Percentiles rank a stretch among this genome's conserved stretches.
Conservation (phyloP, 2,113 vertebrate genomes). For the Leptodactylus fuscus region DNA sequence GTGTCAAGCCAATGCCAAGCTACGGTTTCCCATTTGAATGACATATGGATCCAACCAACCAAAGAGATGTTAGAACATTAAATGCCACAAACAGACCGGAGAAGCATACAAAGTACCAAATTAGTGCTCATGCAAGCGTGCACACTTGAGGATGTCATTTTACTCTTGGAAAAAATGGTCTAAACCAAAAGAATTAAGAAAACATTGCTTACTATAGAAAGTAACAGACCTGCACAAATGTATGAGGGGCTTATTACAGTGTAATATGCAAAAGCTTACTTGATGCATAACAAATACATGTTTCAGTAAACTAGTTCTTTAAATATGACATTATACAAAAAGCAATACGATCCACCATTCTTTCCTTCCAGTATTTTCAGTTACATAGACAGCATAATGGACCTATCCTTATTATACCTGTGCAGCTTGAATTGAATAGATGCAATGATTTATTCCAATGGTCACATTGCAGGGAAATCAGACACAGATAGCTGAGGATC, state of each 20-base stretch:
- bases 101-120: constrained; percentile 76
- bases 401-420: no score
- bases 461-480: no score
- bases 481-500: no score
- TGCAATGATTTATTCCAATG: no score
- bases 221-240: background rate
- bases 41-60: constrained; percentile 91
- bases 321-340: background rate
- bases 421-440: no score
- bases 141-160: background rate
- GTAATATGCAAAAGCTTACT: background rate
- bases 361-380: background rate
- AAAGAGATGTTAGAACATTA: constrained; percentile 80
- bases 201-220: background rate
- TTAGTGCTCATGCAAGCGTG: constrained; percentile 58
- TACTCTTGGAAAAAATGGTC: constrained; percentile 17
- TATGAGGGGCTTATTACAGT: background rate
- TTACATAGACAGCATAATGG: no score
- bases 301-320: background rate
- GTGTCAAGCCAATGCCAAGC: constrained; percentile 74
- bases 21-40: constrained; percentile 83
- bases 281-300: background rate
- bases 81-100: constrained; percentile 79
- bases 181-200: constrained; percentile 15
- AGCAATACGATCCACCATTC: background rate